These are phyloP conservation scores for Thrips palmi DNA, from an alignment of 1,140 invertebrate species.

Conservation along the genomic window DNA sequence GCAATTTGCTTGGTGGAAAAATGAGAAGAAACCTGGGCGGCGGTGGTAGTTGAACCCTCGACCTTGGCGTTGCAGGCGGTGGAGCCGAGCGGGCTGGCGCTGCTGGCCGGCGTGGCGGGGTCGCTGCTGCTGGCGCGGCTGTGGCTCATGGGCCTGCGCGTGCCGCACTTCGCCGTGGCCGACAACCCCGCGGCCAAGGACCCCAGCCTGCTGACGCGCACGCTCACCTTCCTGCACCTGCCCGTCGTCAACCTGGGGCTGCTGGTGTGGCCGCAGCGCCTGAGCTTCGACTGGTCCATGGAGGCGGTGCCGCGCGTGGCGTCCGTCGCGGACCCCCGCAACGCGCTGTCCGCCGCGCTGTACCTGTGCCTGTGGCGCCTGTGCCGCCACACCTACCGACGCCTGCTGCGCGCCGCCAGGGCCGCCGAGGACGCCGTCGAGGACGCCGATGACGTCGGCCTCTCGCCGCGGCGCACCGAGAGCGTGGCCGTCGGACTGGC, in stretches of 20 bases:
- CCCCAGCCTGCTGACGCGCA: slow-evolving; percentile 43
- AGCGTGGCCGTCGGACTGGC: slow-evolving; percentile 44
- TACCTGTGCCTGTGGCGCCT: slow-evolving; percentile 27
- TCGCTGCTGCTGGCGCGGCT: slow-evolving; percentile 39
- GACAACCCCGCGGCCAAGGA: slow-evolving; percentile 79
- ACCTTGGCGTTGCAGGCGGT: slow-evolving; percentile 36
- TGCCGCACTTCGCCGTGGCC: slow-evolving; percentile 65
- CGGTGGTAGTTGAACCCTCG: slow-evolving; percentile 14
- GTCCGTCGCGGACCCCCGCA: slow-evolving; percentile 50
- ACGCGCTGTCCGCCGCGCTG: slow-evolving; percentile 47
- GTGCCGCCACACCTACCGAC: slow-evolving; percentile 18
- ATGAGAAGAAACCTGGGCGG: slow-evolving; percentile 15
- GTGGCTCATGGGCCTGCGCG: slow-evolving; percentile 35
- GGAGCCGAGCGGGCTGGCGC: slow-evolving; percentile 34
- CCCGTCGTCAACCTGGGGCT: slow-evolving; percentile 73
- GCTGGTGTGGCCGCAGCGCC: slow-evolving; percentile 55
- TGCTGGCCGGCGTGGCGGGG: slow-evolving; percentile 34
- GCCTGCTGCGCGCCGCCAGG: not conserved
- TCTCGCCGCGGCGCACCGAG: slow-evolving; percentile 11
- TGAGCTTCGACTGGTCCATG: slow-evolving; percentile 95
- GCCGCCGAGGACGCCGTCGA: slow-evolving; percentile 1
- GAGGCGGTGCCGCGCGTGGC: slow-evolving; percentile 69
- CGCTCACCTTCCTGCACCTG: slow-evolving; percentile 73
- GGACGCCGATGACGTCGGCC: slow-evolving; percentile 2
- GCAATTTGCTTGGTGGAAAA: slow-evolving; percentile 13